Percentiles rank a stretch among this genome's conserved stretches.
Conservation (phyloP, 2,797 vertebrate genomes). For the Cryptoprocta ferox region DNA sequence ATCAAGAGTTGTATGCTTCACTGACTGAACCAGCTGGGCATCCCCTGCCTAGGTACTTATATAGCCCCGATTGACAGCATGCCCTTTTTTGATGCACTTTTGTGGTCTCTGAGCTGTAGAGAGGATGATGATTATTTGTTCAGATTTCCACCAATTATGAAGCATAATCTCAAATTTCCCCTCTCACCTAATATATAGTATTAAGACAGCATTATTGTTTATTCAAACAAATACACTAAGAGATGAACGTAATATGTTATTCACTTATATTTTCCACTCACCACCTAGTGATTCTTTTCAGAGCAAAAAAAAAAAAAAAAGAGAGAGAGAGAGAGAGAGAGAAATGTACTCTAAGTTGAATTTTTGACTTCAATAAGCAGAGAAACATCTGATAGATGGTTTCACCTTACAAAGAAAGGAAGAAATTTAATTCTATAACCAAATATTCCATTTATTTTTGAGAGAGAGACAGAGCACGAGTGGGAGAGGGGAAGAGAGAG, state of each 20-base stretch:
- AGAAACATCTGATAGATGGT: not conserved
- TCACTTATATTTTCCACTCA: not conserved
- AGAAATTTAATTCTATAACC: not conserved
- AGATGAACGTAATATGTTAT: not conserved
- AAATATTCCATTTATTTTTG: not conserved
- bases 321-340: not conserved
- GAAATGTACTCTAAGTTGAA: not conserved
- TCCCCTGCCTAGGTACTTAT: no score
- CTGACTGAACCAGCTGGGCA: not conserved
- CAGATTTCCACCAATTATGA: not conserved
- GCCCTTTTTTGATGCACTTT: not conserved
- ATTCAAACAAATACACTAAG: not conserved
- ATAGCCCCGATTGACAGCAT: not conserved
- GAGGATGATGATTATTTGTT: not conserved
- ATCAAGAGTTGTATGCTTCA: not conserved
- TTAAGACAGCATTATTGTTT: not conserved
- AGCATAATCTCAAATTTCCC: not conserved
- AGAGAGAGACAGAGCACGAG: no score
- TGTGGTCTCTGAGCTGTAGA: not conserved
- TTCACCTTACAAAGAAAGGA: not conserved
- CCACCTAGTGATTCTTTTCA: not conserved
- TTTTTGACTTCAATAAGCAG: not conserved
- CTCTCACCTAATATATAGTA: not conserved
- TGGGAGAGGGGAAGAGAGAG: no score
- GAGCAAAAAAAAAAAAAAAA: not conserved